These are phyloP conservation scores for Aphyosemion australe DNA, from an alignment of 2,113 vertebrate genomes.

Conservation along the genomic window DNA sequence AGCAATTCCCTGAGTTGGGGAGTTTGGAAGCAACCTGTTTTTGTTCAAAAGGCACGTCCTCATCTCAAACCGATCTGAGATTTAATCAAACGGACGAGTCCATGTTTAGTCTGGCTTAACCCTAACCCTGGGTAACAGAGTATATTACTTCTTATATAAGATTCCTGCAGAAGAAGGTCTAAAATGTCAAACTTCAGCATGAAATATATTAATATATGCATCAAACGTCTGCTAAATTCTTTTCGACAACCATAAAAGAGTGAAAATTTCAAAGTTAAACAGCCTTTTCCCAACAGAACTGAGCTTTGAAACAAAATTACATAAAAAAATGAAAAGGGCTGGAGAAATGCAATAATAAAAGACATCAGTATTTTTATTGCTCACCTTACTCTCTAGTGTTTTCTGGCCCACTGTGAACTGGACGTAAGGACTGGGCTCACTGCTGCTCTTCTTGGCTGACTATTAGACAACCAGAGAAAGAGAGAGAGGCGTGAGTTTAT, in stretches of 20 bases:
- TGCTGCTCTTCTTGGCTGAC: constrained; percentile 93
- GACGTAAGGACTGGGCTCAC: constrained; percentile 90
- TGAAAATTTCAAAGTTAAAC: neutral
- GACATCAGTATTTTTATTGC: constrained; percentile 15
- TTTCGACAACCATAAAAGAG: no score
- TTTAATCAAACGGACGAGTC: no score
- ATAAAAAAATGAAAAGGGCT: neutral
- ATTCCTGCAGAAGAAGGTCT: no score
- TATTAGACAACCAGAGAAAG: constrained; percentile 60
- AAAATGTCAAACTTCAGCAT: no score
- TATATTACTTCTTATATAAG: no score
- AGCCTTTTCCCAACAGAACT: neutral
- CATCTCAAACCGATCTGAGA: no score
- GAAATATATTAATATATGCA: no score
- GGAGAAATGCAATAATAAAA: neutral
- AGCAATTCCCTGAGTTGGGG: neutral
- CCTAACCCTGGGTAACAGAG: no score
- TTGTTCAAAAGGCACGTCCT: no score
- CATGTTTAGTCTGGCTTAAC: no score
- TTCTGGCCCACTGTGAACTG: constrained; percentile 91
- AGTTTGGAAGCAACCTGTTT: no score
- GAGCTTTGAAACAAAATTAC: neutral
- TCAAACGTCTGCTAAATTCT: neutral
- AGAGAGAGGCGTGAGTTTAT: constrained; percentile 16
- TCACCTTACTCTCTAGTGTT: constrained; percentile 93